Evolutionary conservation across 1,140 invertebrate genomes (phyloP), one percentile per base, ranked within the genome.

Genomic region (Drosophila truncata): DNA sequence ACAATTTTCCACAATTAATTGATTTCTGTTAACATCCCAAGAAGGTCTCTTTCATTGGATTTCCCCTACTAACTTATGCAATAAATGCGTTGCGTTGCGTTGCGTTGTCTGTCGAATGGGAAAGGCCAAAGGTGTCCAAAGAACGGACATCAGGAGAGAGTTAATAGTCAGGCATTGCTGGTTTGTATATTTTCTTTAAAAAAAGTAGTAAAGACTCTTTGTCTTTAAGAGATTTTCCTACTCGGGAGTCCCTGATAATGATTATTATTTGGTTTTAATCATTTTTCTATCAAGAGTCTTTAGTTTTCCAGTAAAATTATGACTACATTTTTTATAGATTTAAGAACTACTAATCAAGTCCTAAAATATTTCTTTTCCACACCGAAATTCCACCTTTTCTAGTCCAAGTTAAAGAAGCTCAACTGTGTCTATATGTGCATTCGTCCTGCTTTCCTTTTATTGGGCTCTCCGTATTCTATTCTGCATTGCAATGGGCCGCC

Each of bases 1-100:
- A 88, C 85, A 88, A 87, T 88, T 86, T 86, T 72, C 77, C 67
- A 64, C 80, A 88, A 90, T 88, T 88, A 88, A 84, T 90, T 84
- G 85, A 90, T 88, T 84, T 80, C 64, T 71, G 52, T 18, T 31
- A 23, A 44, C 59, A 66, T 76, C 60, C 54, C 4, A 57, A 63
- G 66, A 73, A 67, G 58, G 50, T 72, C 67, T 72, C 67, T 50
- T 50, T 13, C 57, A 63, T 52, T 78, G 49, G 25, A 75, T 59
- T 66, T 67, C 47, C 20, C 25, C 3, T 47, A 35, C 37, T 25
- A 8, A n/a, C 55, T 87, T 78, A 72, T 81, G 80, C 80, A 87
- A 88, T 74, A 60, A 52, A 20, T 66, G 70, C 75, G 69, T 67
- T 35, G 25, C 8, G 69, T 67, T 35, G 25, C 8, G 10, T 42